Evolutionary conservation across 1,140 invertebrate genomes (phyloP), one percentile per base, ranked within the genome.

Genomic region (Meloidogyne floridensis): DNA sequence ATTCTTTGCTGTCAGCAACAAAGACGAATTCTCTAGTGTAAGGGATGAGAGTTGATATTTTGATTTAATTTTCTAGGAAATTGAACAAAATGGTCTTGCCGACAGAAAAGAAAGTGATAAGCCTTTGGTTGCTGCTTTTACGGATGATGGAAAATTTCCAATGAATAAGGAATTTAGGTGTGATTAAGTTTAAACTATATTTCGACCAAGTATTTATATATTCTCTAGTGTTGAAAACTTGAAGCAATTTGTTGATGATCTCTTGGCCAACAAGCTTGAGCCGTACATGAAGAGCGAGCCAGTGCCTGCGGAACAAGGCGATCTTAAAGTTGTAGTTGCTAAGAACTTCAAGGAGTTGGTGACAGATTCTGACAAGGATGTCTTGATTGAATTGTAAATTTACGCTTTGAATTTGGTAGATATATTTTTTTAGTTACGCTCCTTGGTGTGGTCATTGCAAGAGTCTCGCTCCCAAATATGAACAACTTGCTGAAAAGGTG

Each of bases 371-470:
- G 94, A 92, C 47, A 95, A 96, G 90, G 97, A 99, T 91, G 95
- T 95, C 5, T 92, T 99, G 6, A 93, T 99, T 84, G 96, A 98
- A 91, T 98, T 86, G 77, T 79, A 69, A 69, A 54, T n/a, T 54
- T 80, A 74, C 2, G 32, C 2, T 32, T 32, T 2, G 32, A 32
- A 43, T 47, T 70, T 70, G 32, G n/a, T 9, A 43, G 10, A 10
- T 5, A 6, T 18, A 4, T 83, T 98, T 47, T 42, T 72, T 13
- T 43, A 79, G 77, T 91, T 98, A 98, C 91, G 96, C 96, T 54
- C 96, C 96, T 0, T 98, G 96, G 96, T 99, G 97, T 91, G 97
- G 97, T 84, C 97, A 99, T 89, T 99, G 97, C 92, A 98, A 98
- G 91, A 95, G 95, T 90, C 92, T 99, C 18, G 93, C 95, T 70